phyloP scores from a whole-genome alignment of 2,797 vertebrate genomes.

The Phyllotis vaccarum region DNA sequence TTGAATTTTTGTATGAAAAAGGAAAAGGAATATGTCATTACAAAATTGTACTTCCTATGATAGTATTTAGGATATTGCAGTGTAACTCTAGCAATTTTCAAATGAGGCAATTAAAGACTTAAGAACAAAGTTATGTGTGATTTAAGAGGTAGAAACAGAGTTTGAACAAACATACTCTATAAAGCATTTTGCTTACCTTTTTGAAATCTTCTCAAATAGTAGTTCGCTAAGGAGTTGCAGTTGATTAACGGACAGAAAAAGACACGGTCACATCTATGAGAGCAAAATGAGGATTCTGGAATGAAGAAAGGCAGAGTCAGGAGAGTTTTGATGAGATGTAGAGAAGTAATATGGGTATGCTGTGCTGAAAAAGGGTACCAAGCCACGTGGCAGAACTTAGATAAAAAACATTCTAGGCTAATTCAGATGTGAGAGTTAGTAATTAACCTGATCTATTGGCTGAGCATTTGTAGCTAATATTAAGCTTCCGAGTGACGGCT shows the following conservation, averaged over 20 bases:
- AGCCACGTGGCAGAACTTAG: too few species aligned
- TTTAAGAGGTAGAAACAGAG: not conserved
- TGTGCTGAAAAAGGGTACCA: too few species aligned
- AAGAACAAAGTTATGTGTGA: not conserved
- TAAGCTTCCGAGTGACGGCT: too few species aligned
- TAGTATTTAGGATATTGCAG: too few species aligned
- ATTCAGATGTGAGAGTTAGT: too few species aligned
- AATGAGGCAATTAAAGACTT: not conserved
- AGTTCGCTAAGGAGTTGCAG: not conserved
- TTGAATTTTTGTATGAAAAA: not conserved
- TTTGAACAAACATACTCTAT: not conserved
- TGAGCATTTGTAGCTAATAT: too few species aligned
- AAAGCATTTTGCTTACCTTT: not conserved
- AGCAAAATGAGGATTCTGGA: too few species aligned
- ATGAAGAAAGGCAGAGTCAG: too few species aligned
- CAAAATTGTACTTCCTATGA: not conserved
- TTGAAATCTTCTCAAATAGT: not conserved
- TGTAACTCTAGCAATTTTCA: not conserved
- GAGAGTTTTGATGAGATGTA: too few species aligned
- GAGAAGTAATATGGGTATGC: too few species aligned
- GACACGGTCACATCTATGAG: not conserved
- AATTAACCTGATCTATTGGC: too few species aligned
- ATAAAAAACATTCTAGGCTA: too few species aligned
- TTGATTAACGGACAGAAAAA: not conserved
- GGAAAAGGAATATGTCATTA: not conserved